phyloP scores from a whole-genome alignment of 1,140 invertebrate species.

The Capitella teleta region DNA sequence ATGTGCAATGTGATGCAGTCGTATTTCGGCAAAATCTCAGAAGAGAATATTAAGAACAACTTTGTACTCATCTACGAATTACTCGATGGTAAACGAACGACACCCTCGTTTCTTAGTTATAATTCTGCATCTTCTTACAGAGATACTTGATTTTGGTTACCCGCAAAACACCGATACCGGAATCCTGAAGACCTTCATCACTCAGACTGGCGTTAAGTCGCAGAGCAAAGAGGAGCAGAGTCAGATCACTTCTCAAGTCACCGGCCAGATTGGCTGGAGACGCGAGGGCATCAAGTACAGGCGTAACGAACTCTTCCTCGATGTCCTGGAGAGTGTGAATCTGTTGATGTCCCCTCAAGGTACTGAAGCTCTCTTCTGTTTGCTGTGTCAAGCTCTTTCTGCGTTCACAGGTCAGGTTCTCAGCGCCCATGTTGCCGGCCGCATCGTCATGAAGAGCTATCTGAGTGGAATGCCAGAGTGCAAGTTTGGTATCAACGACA shows the following conservation, averaged over 20 bases:
- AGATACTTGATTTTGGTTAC: constrained; percentile 99
- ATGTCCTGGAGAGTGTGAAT: constrained; percentile 98
- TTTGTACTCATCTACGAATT: constrained; percentile 99
- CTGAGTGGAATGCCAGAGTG: constrained; percentile 99
- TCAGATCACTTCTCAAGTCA: constrained; percentile 98
- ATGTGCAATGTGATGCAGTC: constrained; percentile 99
- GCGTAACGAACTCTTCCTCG: constrained; percentile 95
- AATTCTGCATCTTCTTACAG: constrained; percentile 44
- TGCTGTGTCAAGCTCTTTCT: neutral
- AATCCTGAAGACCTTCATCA: constrained; percentile 97
- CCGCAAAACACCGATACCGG: constrained; percentile 99
- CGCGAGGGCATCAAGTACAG: constrained; percentile 98
- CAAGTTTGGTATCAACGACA: constrained; percentile 99
- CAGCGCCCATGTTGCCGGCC: constrained; percentile 97
- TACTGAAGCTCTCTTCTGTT: constrained; percentile 26
- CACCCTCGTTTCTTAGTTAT: neutral
- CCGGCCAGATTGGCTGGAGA: constrained; percentile 99
- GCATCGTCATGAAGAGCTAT: constrained; percentile 99
- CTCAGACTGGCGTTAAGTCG: constrained; percentile 97
- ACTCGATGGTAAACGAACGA: constrained; percentile 64
- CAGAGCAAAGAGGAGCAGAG: constrained; percentile 96
- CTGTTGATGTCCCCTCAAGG: constrained; percentile 98
- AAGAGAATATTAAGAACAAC: constrained; percentile 99
- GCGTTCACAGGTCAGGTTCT: constrained; percentile 74
- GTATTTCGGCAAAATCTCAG: constrained; percentile 98